Base-by-base conservation (phyloP, 2,113 vertebrate species). In the Eulacestoma nigropectus region DNA sequence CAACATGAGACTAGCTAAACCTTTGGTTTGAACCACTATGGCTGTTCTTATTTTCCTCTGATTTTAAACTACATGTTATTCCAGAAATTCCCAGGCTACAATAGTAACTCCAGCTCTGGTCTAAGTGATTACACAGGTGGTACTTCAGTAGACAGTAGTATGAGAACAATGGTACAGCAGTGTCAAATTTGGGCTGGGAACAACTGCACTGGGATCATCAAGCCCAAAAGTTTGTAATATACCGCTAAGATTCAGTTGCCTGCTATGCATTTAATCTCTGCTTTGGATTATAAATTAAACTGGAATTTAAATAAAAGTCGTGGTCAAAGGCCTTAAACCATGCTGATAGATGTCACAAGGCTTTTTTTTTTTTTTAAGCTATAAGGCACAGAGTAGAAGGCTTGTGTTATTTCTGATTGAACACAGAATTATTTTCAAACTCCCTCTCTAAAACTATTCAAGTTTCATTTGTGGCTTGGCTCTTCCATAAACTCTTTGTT, bases 21-120 rank as follows among this genome's bases (percentile, higher is more conserved):
- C 63, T 92, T 93, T 77, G 68, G 35, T 86, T 95, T 90, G 72
- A 93, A 77, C 69, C 52, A 67, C 67, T 86, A 78, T 84, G 60
- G 73, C 22, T 88, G 49, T 73, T 94, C 80, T 67, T 86, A 84
- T 77, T 95, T 90, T 81, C 76, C 78, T 86, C 39, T 50, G 47
- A 74, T 98, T 98, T 98, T 97, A 98, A 98, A 98, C 94, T 96
- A 72, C 76, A 75, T 74, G 76, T 89, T 97, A 97, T 98, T 98
- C 97, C 97, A 98, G 92, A 91, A 92, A 77, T 94, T 97, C 91
- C 86, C 87, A 85, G 76, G 52, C 78, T 86, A 84, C 79, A 59
- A n/a, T 13, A 67, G 76, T 63, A 87, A 84, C 89, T 89, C 35
- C 80, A 78, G 42, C 79, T 73, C 83, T 53, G 57, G 41, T 29